A percentile compares a stretch with the other conserved stretches of the same genome.
Conservation (phyloP, 1,140 invertebrate species). For the Agrypnia vestita region DNA sequence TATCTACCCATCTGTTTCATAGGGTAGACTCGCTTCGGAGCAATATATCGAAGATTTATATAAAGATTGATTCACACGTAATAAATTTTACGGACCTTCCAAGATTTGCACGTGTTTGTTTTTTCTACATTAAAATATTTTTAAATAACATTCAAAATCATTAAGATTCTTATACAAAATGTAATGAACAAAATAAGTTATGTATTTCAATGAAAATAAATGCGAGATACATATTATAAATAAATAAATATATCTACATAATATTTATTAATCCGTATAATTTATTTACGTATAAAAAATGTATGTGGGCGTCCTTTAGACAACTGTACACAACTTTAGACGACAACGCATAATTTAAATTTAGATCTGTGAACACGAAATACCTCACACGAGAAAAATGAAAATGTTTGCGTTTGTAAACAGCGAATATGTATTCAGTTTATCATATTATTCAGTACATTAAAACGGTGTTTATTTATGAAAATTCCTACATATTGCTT, state of each 20-base stretch:
- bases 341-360: constrained; percentile 36
- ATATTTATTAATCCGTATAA: constrained; percentile 10
- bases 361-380: constrained; percentile 7
- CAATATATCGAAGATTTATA: too few relatives aligned
- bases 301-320: constrained; percentile 23
- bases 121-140: too few relatives aligned
- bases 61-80: too few relatives aligned
- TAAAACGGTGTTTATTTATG: constrained; percentile 9
- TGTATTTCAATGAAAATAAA: neutral
- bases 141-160: too few relatives aligned
- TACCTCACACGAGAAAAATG: constrained; percentile 10
- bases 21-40: too few relatives aligned
- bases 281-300: constrained; percentile 22
- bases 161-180: too few relatives aligned
- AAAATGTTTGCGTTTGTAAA: neutral
- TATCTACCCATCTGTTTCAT: too few relatives aligned
- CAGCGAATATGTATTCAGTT: constrained; percentile 4
- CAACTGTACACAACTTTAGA: neutral
- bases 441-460: constrained; percentile 19
- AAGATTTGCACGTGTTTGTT: too few relatives aligned
- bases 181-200: constrained; percentile 11
- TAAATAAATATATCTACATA: constrained; percentile 1
- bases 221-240: too few relatives aligned
- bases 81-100: too few relatives aligned
- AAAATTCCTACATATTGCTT: neutral